Conservation (phyloP, 2,888 invertebrate species). For the Cheilosia vernalis region DNA sequence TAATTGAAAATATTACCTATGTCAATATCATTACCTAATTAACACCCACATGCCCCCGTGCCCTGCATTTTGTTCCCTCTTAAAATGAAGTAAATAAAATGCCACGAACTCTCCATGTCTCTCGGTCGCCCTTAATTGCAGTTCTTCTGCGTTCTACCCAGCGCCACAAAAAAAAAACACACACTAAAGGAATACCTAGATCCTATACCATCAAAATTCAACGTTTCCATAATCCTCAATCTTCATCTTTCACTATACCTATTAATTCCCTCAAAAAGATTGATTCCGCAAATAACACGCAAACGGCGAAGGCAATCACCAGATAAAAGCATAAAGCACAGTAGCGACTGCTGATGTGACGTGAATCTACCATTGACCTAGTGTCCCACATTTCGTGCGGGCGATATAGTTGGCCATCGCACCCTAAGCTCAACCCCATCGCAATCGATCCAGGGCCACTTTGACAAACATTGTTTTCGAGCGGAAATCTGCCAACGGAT, state of each 20-base stretch:
- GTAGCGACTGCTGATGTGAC: constrained; percentile 23
- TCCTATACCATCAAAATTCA: background rate
- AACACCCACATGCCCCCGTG: too few species aligned
- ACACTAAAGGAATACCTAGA: background rate
- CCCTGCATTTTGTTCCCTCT: too few species aligned
- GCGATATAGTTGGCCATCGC: constrained; percentile 17
- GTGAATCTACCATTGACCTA: constrained; percentile 69
- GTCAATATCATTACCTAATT: too few species aligned
- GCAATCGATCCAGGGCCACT: constrained; percentile 55
- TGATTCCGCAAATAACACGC: constrained; percentile 40
- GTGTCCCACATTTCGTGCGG: constrained; percentile 48
- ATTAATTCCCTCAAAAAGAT: background rate
- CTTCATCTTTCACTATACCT: background rate
- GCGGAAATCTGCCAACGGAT: constrained; percentile 41
- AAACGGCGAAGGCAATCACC: constrained; percentile 39
- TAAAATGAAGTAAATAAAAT: too few species aligned
- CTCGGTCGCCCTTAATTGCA: background rate
- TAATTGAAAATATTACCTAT: too few species aligned
- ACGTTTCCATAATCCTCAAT: background rate
- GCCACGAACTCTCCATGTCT: too few species aligned
- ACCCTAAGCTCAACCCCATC: constrained; percentile 17
- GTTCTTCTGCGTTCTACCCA: background rate
- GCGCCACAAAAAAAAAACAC: background rate
- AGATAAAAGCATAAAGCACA: constrained; percentile 19
- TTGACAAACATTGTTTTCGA: constrained; percentile 34